Evolutionary conservation across 2,113 vertebrate genomes (phyloP), one percentile per base, ranked within the genome.

Genomic region (Esox niger): DNA sequence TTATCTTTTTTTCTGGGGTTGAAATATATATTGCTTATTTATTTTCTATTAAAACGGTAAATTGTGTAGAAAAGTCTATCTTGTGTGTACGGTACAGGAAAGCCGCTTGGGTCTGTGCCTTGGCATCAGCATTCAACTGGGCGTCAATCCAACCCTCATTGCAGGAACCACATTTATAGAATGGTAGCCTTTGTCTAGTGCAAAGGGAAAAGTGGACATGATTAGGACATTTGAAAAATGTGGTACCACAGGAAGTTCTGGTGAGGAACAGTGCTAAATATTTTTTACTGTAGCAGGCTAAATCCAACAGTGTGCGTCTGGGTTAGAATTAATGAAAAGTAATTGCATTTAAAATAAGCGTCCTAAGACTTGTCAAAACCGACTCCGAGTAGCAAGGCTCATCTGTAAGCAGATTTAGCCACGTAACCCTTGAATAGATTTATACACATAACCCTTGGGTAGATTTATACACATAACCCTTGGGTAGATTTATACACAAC

Each of bases 11-110:
- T 74, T 83, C 74, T 29, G 33, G 47, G 81, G 79, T 76, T 52
- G 47, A 27, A 55, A 30, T 35, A 56, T 23, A 59, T 62, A 33
- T 59, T 73, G 70, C 68, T 72, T 88, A 88, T 91, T 91, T 91
- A 87, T 91, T 89, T 76, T 83, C 77, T 69, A 80, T 70, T 76
- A 67, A 77, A 68, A 58, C 68, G 75, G 83, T 72, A 79, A 64
- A 57, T 66, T 82, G 71, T 74, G 68, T 60, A 77, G 56, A 29
- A 52, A 56, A 76, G 75, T 73, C 73, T 83, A 65, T 71, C 66
- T 61, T 56, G 38, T n/a, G 31, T 70, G 52, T 30, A 66, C 61
- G 62, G 67, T 70, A 66, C 62, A 46, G 43, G 30, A 23, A 70
- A 38, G 30, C 27, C 26, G 25, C 43, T 33, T 32, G 59, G 21